Evolutionary conservation across 92 coral and sea anemone species (phyloP).

Genomic region (Siderastrea radians): DNA sequence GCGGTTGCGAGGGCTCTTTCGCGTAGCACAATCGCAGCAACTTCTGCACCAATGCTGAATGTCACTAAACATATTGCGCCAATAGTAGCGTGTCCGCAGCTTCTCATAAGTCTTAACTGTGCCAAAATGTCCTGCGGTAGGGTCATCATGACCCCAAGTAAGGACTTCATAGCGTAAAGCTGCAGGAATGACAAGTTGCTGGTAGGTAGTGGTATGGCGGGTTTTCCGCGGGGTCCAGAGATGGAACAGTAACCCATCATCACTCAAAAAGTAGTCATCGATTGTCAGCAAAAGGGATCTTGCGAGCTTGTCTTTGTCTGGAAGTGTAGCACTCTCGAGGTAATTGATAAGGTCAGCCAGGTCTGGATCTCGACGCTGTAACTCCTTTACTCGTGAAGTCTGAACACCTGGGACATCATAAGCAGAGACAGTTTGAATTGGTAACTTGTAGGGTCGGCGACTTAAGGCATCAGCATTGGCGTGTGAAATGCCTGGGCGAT

Average conservation of each 20-base stretch:
- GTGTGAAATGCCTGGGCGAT: slow-evolving; percentile 60
- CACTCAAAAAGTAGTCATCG: slow-evolving; percentile 61
- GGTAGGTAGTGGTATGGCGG: slow-evolving; percentile 10
- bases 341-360: slow-evolving; percentile 49
- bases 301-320: slow-evolving; percentile 24
- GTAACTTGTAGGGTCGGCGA: slow-evolving; percentile 35
- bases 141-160: slow-evolving; percentile 58
- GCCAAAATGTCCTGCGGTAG: slow-evolving; percentile 67
- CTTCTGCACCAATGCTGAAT: slow-evolving; percentile 49
- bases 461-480: slow-evolving; percentile 75
- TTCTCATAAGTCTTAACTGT: slow-evolving; percentile 72
- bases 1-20: slow-evolving; percentile 37
- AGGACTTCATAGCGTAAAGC: slow-evolving; percentile 62
- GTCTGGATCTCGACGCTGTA: slow-evolving; percentile 61
- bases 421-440: background rate
- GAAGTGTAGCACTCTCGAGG: slow-evolving; percentile 42
- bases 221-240: slow-evolving; percentile 38
- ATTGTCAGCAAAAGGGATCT: slow-evolving; percentile 25
- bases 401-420: slow-evolving; percentile 28
- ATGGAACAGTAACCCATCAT: slow-evolving; percentile 55
- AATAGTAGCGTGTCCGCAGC: slow-evolving; percentile 59
- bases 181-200: slow-evolving; percentile 58
- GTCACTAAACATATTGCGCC: slow-evolving; percentile 69
- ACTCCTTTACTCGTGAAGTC: slow-evolving; percentile 19
- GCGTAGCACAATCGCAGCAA: slow-evolving; percentile 60